Conservation (phyloP, 2,113 vertebrate species). For the Rhinolophus ferrumequinum region DNA sequence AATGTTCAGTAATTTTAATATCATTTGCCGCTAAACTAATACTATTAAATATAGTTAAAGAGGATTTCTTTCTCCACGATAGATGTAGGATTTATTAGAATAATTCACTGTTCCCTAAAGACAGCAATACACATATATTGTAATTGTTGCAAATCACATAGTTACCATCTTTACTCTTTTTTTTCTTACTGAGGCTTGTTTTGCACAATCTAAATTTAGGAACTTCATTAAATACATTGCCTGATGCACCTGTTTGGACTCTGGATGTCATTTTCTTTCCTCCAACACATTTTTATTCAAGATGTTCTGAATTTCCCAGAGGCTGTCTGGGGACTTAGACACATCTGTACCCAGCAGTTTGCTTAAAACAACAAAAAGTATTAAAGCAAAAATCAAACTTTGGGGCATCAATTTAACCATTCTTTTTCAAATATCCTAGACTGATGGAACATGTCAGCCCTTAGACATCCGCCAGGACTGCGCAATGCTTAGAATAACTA, state of each 20-base stretch:
- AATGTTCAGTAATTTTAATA: constrained; percentile 76
- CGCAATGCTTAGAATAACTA: constrained; percentile 39
- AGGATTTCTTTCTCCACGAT: constrained; percentile 62
- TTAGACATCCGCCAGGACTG: neutral
- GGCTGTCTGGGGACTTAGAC: constrained; percentile 73
- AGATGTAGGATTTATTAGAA: constrained; percentile 72
- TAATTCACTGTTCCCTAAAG: constrained; percentile 78
- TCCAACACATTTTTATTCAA: constrained; percentile 69
- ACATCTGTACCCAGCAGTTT: constrained; percentile 74
- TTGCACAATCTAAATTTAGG: constrained; percentile 69
- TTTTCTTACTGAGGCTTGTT: constrained; percentile 11
- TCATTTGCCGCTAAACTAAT: constrained; percentile 76
- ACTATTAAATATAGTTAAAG: constrained; percentile 76
- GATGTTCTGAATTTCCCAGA: constrained; percentile 66
- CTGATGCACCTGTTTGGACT: constrained; percentile 75
- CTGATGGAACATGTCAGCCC: constrained; percentile 43
- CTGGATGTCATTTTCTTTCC: constrained; percentile 68
- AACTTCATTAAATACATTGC: constrained; percentile 67
- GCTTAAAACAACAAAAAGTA: constrained; percentile 75
- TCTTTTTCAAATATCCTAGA: constrained; percentile 65
- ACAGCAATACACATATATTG: constrained; percentile 59
- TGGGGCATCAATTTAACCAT: constrained; percentile 59
- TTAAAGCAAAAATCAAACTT: constrained; percentile 78
- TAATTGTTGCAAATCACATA: constrained; percentile 66
- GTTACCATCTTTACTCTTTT: constrained; percentile 54